Evolutionary conservation across 2,888 invertebrate species (phyloP).

Genomic region (Melinaea menophilus): DNA sequence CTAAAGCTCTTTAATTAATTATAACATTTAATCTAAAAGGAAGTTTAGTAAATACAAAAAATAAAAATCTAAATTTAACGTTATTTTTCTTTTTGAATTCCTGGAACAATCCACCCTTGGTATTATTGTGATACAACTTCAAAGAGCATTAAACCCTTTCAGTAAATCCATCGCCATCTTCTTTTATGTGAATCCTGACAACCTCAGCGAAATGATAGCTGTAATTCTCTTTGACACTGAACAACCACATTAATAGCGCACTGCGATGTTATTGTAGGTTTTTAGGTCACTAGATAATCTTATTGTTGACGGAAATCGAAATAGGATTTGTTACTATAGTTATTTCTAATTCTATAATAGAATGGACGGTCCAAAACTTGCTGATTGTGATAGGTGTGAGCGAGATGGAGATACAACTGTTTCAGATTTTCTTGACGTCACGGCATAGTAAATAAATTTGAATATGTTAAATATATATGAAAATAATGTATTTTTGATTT

Average conservation of each 20-base stretch:
- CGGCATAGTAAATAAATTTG: no score
- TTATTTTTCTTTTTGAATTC: constrained; percentile 13
- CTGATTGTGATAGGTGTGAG: constrained; percentile 1
- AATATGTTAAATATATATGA: no score
- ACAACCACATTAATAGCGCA: constrained; percentile 5
- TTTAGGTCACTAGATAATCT: constrained; percentile 12
- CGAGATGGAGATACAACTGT: no score
- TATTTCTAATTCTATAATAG: neutral
- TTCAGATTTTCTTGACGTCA: no score
- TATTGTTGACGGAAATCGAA: constrained; percentile 9
- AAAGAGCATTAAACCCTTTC: constrained; percentile 25
- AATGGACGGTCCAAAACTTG: no score
- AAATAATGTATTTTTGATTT: no score
- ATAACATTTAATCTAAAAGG: neutral
- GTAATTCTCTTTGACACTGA: constrained; percentile 17
- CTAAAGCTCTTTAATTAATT: constrained; percentile 3
- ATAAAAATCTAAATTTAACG: neutral
- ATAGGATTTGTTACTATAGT: constrained; percentile 3
- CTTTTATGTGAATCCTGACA: constrained; percentile 20
- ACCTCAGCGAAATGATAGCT: constrained; percentile 17
- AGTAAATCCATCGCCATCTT: constrained; percentile 15
- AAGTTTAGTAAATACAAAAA: neutral
- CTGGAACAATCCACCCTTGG: constrained; percentile 11
- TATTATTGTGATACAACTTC: constrained; percentile 25
- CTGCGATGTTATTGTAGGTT: constrained; percentile 6